Evolutionary conservation across 2,113 vertebrate species (phyloP).

Genomic region (Macrotis lagotis): DNA sequence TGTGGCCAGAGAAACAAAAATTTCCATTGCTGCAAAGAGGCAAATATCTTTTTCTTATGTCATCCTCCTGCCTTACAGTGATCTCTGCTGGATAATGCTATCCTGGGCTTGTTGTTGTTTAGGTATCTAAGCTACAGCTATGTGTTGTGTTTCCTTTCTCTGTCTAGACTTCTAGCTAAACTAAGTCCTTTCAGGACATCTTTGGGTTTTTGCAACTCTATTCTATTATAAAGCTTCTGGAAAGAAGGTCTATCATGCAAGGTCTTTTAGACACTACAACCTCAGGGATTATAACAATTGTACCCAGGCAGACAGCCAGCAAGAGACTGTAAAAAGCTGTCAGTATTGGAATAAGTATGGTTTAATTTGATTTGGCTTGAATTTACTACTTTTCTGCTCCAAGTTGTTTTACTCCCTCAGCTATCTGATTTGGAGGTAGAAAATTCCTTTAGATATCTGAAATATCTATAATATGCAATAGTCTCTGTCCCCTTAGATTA

Average conservation of each 20-base stretch:
- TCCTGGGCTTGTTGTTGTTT: background rate
- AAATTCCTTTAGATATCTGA: background rate
- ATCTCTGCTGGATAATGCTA: background rate
- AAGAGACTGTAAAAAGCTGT: background rate
- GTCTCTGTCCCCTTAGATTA: background rate
- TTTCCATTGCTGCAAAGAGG: background rate
- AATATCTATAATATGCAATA: background rate
- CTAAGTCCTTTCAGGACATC: background rate
- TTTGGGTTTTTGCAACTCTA: background rate
- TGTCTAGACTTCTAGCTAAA: background rate
- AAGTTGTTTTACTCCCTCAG: background rate
- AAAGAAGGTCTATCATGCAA: background rate
- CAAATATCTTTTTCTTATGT: background rate
- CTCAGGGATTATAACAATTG: background rate
- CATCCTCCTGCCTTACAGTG: background rate
- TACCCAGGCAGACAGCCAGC: background rate
- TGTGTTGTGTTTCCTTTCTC: background rate
- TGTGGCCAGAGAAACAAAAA: background rate
- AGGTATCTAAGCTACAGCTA: background rate
- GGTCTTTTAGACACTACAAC: background rate
- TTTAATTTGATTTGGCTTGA: background rate
- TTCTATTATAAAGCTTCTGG: background rate
- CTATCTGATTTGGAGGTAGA: background rate
- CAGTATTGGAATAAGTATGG: background rate
- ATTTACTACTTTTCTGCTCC: background rate